Evolutionary conservation across 2,888 invertebrate species (phyloP).

Genomic region (Axea sp.): DNA sequence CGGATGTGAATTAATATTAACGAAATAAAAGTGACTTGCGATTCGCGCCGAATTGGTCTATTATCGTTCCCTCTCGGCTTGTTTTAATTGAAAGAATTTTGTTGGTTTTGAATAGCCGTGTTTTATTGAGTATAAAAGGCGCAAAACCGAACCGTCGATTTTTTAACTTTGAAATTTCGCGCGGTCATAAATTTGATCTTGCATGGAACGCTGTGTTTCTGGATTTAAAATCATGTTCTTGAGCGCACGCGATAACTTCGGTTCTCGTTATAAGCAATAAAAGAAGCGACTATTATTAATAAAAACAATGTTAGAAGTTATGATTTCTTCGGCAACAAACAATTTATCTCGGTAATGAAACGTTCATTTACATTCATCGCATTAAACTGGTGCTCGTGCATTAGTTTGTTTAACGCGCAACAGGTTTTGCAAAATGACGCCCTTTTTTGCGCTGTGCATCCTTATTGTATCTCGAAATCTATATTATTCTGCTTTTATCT

Average conservation of each 20-base stretch:
- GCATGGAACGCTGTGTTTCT: conserved; percentile 8
- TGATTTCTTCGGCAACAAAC: conserved; percentile 25
- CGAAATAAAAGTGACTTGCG: conserved; percentile 40
- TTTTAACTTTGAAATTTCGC: conserved; percentile 17
- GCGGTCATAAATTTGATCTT: conserved; percentile 1
- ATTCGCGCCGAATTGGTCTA: conserved; percentile 3
- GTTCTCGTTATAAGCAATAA: conserved; percentile 9
- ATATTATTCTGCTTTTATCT: conserved; percentile 32
- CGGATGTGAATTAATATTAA: conserved; percentile 31
- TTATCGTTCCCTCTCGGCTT: neutral
- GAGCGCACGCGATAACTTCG: conserved; percentile 2
- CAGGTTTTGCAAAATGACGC: conserved; percentile 26
- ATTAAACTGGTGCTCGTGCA: neutral
- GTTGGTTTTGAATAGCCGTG: neutral
- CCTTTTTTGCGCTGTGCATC: conserved; percentile 17
- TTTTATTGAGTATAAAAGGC: conserved; percentile 10
- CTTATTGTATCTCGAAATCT: conserved; percentile 20
- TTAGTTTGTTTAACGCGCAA: conserved; percentile 35
- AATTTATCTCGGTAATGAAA: conserved; percentile 19
- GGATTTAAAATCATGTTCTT: conserved; percentile 15
- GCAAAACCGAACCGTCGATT: too few species aligned
- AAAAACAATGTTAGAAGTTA: conserved; percentile 24
- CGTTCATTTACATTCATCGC: conserved; percentile 16
- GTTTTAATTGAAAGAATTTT: neutral
- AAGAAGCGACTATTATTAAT: conserved; percentile 1